These are phyloP conservation scores for Ptychochromis oligacanthus DNA, from an alignment of 2,113 vertebrate species.

Conservation along the genomic window DNA sequence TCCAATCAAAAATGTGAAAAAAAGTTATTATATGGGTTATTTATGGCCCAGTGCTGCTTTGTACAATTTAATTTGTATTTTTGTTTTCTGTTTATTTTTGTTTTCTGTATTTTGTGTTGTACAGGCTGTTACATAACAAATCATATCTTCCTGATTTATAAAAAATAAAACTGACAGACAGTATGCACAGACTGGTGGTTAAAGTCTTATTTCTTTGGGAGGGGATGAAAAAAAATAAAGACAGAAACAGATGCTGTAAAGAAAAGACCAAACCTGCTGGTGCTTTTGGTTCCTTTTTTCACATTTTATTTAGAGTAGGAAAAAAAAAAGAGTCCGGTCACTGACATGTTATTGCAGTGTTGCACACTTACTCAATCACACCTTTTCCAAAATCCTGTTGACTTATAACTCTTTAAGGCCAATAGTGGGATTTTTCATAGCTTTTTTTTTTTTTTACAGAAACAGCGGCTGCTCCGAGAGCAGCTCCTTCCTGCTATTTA, in stretches of 20 bases:
- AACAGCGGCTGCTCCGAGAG: conserved; percentile 30
- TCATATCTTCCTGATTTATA: conserved; percentile 84
- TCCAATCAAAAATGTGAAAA: conserved; percentile 81
- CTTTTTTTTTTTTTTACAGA: conserved; percentile 49
- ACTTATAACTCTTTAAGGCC: conserved; percentile 73
- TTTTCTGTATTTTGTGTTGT: conserved; percentile 78
- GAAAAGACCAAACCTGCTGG: conserved; percentile 41
- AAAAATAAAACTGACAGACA: conserved; percentile 75
- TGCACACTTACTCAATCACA: conserved; percentile 75
- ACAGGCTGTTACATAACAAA: conserved; percentile 85
- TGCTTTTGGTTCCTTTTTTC: conserved; percentile 34
- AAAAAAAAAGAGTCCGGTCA: conserved; percentile 70
- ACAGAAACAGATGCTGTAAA: background rate
- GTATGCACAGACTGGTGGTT: conserved; percentile 67
- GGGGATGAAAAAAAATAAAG: background rate
- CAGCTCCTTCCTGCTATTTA: conserved; percentile 33
- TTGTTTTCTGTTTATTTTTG: conserved; percentile 17
- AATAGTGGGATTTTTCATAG: conserved; percentile 64
- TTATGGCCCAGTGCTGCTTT: conserved; percentile 82
- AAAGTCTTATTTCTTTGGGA: background rate
- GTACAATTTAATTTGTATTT: conserved; percentile 77
- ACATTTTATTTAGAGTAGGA: conserved; percentile 77
- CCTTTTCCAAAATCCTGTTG: conserved; percentile 60
- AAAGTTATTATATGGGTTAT: conserved; percentile 67
- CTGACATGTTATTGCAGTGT: conserved; percentile 76